phyloP scores from a whole-genome alignment of 2,113 vertebrate genomes.

The Poeciliopsis turrubarensis region DNA sequence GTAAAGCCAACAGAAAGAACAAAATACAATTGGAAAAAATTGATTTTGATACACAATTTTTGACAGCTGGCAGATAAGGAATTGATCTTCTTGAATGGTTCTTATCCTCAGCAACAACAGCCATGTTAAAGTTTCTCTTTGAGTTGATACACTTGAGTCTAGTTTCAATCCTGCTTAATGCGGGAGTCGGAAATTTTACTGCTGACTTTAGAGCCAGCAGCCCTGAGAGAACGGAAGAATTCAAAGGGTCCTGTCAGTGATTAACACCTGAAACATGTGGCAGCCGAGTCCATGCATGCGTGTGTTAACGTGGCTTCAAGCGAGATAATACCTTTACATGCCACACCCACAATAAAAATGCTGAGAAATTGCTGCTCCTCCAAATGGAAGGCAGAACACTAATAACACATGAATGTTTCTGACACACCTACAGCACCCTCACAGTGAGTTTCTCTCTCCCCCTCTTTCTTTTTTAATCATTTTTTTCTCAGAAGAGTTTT shows the following conservation, averaged over 20 bases:
- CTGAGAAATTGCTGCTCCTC: not conserved
- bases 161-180: not conserved
- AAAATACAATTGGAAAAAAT: too few species aligned
- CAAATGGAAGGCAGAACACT: not conserved
- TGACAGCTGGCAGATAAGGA: not conserved
- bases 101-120: too few species aligned
- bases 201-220: not conserved
- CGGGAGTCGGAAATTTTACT: not conserved
- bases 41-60: too few species aligned
- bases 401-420: not conserved
- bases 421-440: not conserved
- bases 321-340: not conserved
- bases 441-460: not conserved
- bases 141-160: too few species aligned
- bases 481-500: too few species aligned
- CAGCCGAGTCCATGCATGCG: not conserved
- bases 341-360: conserved; percentile 34
- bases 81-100: not conserved
- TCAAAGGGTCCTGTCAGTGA: not conserved
- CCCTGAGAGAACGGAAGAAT: not conserved
- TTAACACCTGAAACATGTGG: conserved; percentile 14
- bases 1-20: not conserved
- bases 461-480: not conserved
- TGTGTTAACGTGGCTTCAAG: not conserved
- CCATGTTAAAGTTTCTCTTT: too few species aligned